Evolutionary conservation across 2,888 invertebrate species (phyloP).

Genomic region (Clunio marinus): DNA sequence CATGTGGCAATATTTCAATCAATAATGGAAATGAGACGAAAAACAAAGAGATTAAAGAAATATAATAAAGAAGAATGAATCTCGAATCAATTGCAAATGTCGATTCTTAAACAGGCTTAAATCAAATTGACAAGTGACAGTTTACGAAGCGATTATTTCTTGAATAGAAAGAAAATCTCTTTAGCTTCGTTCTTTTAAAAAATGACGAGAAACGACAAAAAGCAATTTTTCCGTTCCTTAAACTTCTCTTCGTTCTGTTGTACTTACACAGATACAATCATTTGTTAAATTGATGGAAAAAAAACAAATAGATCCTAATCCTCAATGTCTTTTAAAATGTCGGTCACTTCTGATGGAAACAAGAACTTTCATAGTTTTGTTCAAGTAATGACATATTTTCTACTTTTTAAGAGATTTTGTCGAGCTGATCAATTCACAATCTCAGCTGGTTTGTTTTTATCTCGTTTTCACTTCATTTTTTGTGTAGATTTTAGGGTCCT

Average conservation of each 20-base stretch:
- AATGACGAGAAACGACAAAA: neutral
- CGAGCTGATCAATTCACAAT: neutral
- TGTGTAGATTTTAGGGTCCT: neutral
- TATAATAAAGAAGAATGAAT: neutral
- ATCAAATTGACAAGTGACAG: conserved; percentile 39
- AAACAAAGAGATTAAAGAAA: neutral
- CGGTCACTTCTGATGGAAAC: neutral
- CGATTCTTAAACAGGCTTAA: conserved; percentile 15
- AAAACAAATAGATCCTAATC: neutral
- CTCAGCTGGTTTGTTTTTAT: neutral
- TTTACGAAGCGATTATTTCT: conserved; percentile 35
- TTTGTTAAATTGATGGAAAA: neutral
- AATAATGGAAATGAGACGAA: neutral
- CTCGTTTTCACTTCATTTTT: neutral
- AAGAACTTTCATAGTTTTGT: neutral
- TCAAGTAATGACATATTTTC: neutral
- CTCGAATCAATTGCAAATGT: neutral
- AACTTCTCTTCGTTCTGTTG: neutral
- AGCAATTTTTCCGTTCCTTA: no score
- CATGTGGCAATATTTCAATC: conserved; percentile 17
- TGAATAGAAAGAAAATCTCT: conserved; percentile 2
- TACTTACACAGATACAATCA: neutral
- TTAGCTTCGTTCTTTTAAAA: neutral
- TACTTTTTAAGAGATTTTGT: neutral
- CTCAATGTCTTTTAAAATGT: neutral